A percentile compares a stretch with the other conserved stretches of the same genome.
Conservation (phyloP, 2,113 vertebrate genomes). For the Pelodiscus sinensis region DNA sequence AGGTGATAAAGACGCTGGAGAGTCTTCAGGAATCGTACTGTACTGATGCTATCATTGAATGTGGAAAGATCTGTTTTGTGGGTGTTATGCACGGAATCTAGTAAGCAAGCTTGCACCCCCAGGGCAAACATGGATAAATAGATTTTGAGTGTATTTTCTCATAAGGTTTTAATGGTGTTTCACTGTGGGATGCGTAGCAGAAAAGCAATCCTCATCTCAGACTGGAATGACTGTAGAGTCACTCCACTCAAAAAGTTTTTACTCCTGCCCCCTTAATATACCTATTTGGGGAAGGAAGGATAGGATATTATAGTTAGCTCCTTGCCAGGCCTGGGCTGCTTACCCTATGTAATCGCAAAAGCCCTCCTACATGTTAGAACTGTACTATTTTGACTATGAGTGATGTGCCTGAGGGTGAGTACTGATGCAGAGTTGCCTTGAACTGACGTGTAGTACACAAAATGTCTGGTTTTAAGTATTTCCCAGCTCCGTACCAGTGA, state of each 20-base stretch:
- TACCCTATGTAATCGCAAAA: not conserved
- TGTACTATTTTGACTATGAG: not conserved
- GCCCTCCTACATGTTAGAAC: not conserved
- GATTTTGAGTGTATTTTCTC: slow-evolving; percentile 25
- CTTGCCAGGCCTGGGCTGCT: not conserved
- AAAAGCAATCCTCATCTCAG: accelerated
- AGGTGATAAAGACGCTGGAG: not conserved
- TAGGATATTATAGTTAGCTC: accelerated
- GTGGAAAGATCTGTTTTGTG: slow-evolving; percentile 30
- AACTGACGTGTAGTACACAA: not conserved
- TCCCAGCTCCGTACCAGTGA: accelerated
- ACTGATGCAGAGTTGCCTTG: not conserved
- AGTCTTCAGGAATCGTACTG: not conserved
- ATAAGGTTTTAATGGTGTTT: not conserved
- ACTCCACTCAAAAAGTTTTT: accelerated
- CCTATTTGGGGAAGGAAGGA: not conserved
- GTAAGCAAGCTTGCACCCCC: slow-evolving; percentile 36
- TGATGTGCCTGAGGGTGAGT: not conserved
- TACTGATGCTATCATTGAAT: not conserved
- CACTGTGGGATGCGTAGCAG: not conserved
- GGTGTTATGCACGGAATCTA: slow-evolving; percentile 40
- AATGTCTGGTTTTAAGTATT: not conserved
- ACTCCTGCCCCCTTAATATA: not conserved
- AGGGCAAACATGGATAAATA: slow-evolving; percentile 16
- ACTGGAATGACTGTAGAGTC: not conserved